phyloP scores from a whole-genome alignment of 1,140 invertebrate genomes.

The Colletes latitarsis region DNA sequence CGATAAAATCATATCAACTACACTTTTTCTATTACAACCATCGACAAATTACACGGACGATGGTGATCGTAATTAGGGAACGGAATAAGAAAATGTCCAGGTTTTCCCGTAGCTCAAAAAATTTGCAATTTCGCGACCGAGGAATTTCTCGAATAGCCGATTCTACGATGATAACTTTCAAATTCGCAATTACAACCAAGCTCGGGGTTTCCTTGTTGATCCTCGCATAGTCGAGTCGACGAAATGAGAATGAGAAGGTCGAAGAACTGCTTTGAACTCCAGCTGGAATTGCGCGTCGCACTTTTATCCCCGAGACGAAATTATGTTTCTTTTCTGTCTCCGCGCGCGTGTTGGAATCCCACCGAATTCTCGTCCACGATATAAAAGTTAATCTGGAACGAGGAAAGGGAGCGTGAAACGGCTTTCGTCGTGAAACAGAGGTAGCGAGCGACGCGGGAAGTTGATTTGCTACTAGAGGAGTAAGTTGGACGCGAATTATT shows the following conservation, averaged over 20 bases:
- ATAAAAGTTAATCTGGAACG: slow-evolving; percentile 9
- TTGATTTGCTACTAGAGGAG: not conserved
- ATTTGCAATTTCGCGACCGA: too few relatives aligned
- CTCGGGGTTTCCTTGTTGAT: not conserved
- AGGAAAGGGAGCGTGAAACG: slow-evolving; percentile 6
- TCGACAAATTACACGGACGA: too few relatives aligned
- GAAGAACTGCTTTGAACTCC: not conserved
- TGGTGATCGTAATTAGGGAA: too few relatives aligned
- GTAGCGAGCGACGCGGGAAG: not conserved
- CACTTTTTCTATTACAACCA: too few relatives aligned
- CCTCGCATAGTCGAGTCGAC: not conserved
- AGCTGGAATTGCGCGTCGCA: not conserved
- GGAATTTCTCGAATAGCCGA: not conserved
- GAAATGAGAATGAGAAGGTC: slow-evolving; percentile 9
- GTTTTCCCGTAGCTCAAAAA: too few relatives aligned
- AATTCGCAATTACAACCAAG: not conserved
- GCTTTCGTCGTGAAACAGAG: not conserved
- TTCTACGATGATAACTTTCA: not conserved
- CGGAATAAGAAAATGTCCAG: too few relatives aligned
- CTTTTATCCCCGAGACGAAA: slow-evolving; percentile 25
- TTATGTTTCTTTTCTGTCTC: slow-evolving; percentile 3
- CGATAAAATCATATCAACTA: too few relatives aligned
- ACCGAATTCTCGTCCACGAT: not conserved
- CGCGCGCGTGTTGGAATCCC: slow-evolving; percentile 14
- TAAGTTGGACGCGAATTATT: slow-evolving; percentile 1